phyloP scores from a whole-genome alignment of 2,888 invertebrate species.

The Luffia ferchaultella region DNA sequence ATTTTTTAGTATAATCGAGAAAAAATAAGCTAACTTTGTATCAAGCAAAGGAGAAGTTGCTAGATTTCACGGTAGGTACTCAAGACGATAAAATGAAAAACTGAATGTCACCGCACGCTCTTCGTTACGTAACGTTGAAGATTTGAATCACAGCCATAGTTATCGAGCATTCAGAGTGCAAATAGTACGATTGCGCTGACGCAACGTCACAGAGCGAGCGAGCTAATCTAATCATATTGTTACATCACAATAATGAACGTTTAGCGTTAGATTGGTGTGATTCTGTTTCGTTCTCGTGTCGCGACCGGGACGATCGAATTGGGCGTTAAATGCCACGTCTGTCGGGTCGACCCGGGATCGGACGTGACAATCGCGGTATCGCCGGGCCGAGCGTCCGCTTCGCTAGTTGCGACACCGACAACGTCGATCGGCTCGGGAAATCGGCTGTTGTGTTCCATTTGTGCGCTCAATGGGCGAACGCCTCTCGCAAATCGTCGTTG shows the following conservation, averaged over 20 bases:
- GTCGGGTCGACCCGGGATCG: conserved; percentile 21
- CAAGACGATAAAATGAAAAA: too few relatives aligned
- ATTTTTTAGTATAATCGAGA: too few relatives aligned
- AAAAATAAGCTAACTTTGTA: too few relatives aligned
- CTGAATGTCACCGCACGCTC: too few relatives aligned
- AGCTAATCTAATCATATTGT: background rate
- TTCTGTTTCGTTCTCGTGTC: conserved; percentile 16
- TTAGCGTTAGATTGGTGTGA: conserved; percentile 12
- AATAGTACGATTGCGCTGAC: conserved; percentile 11
- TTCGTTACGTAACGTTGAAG: too few relatives aligned
- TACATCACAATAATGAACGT: conserved; percentile 12
- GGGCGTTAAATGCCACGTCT: conserved; percentile 25
- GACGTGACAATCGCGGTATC: conserved; percentile 43
- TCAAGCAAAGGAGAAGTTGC: too few relatives aligned
- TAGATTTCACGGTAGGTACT: too few relatives aligned
- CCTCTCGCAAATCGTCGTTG: background rate
- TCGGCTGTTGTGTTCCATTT: conserved; percentile 5
- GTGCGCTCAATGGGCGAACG: background rate
- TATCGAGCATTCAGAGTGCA: background rate
- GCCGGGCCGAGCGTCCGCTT: conserved; percentile 21
- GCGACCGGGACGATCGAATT: conserved; percentile 25
- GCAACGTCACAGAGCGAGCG: background rate
- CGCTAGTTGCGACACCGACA: background rate
- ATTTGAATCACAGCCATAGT: too few relatives aligned
- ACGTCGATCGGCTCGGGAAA: conserved; percentile 6